Evolutionary conservation across 2,797 vertebrate genomes (phyloP).

Genomic region (Cynopterus sphinx): DNA sequence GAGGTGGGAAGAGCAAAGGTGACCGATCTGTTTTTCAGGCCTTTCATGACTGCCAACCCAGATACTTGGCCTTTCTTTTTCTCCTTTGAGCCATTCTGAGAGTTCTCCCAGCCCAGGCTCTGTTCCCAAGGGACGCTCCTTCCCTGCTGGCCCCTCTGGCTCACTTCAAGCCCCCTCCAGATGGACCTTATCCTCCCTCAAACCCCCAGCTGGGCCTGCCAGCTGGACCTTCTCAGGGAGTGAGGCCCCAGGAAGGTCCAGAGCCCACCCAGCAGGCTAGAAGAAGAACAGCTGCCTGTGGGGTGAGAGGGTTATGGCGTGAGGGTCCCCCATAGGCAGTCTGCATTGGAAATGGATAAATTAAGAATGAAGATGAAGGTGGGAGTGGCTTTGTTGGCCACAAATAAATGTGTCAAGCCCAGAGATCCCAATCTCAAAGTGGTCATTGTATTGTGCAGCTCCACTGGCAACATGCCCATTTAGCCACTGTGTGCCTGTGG

Average conservation of each 20-base stretch:
- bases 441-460: background rate
- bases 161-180: constrained; percentile 61
- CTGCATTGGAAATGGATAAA: constrained; percentile 50
- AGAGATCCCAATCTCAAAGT: background rate
- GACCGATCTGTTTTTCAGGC: background rate
- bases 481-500: background rate
- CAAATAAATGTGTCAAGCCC: background rate
- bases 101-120: background rate
- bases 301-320: background rate
- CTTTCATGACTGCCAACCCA: background rate
- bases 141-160: constrained; percentile 39
- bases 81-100: background rate
- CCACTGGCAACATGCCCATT: background rate
- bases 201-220: constrained; percentile 63
- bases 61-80: background rate
- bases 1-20: background rate
- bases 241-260: constrained; percentile 64
- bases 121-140: constrained; percentile 49
- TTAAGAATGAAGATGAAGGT: background rate
- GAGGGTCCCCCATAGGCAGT: background rate
- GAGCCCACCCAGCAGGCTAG: constrained; percentile 75
- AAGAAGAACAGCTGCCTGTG: constrained; percentile 67
- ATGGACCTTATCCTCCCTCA: constrained; percentile 70
- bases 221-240: constrained; percentile 74
- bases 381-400: constrained; percentile 1